Conservation (phyloP, 1,140 invertebrate species). For the Mercenaria mercenaria region DNA sequence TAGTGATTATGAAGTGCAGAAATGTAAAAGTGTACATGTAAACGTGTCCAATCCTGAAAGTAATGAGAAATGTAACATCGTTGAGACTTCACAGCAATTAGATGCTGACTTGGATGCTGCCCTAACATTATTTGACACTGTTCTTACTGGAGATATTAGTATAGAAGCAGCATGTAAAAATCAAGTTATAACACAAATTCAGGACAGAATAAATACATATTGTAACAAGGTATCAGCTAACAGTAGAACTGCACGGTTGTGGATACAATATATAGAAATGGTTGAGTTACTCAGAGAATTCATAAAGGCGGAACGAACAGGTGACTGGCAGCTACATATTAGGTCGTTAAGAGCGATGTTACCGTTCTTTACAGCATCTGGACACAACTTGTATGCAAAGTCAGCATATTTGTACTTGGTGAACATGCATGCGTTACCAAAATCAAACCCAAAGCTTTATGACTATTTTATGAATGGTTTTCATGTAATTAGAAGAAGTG, state of each 20-base stretch:
- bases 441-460: constrained; percentile 35
- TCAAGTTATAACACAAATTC: background rate
- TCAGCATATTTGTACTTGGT: constrained; percentile 86
- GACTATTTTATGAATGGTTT: constrained; percentile 21
- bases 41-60: too few relatives aligned
- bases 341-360: constrained; percentile 82
- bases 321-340: constrained; percentile 70
- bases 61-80: too few relatives aligned
- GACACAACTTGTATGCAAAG: constrained; percentile 86
- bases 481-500: constrained; percentile 63
- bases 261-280: constrained; percentile 72
- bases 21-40: too few relatives aligned
- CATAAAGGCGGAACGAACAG: constrained; percentile 73
- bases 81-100: too few relatives aligned
- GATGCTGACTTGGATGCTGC: background rate
- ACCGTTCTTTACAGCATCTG: constrained; percentile 84
- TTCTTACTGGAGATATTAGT: background rate
- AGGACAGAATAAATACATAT: background rate
- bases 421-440: constrained; percentile 82
- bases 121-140: background rate
- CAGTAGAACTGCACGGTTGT: constrained; percentile 54
- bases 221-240: constrained; percentile 82
- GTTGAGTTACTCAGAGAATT: constrained; percentile 68
- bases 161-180: background rate
- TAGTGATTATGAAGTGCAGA: too few relatives aligned